Conservation (phyloP, 2,888 invertebrate species). For the Portevinia maculata region DNA sequence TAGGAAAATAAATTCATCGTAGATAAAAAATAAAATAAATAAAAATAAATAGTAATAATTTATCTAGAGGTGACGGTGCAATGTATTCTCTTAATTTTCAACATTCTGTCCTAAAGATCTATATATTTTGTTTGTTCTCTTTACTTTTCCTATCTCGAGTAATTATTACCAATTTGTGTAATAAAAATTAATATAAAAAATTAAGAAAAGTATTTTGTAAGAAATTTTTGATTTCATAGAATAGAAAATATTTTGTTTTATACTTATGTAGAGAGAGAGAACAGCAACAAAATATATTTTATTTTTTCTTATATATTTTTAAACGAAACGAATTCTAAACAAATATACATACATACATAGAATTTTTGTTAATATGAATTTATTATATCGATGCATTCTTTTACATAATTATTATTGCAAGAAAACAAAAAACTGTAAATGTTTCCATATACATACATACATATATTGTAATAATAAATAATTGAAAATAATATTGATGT, state of each 20-base stretch:
- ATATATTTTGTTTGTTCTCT: slow-evolving; percentile 18
- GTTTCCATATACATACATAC: slow-evolving; percentile 62
- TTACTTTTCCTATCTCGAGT: slow-evolving; percentile 22
- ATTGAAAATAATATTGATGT: slow-evolving; percentile 52
- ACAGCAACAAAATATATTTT: slow-evolving; percentile 41
- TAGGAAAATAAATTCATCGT: slow-evolving; percentile 68
- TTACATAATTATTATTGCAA: slow-evolving; percentile 46
- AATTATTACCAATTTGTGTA: slow-evolving; percentile 19
- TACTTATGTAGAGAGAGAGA: slow-evolving; percentile 25
- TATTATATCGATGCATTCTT: slow-evolving; percentile 62
- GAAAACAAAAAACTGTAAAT: slow-evolving; percentile 64
- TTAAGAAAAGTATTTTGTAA: slow-evolving; percentile 32
- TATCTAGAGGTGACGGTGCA: slow-evolving; percentile 76
- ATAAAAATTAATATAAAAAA: slow-evolving; percentile 4
- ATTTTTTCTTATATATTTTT: slow-evolving; percentile 48
- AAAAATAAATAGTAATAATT: slow-evolving; percentile 39
- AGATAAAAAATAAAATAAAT: slow-evolving; percentile 55
- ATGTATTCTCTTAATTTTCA: slow-evolving; percentile 71
- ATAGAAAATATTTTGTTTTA: slow-evolving; percentile 8
- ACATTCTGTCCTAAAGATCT: slow-evolving; percentile 68
- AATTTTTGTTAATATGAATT: slow-evolving; percentile 32
- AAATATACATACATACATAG: slow-evolving; percentile 17
- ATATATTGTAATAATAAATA: slow-evolving; percentile 72
- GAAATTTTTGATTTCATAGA: slow-evolving; percentile 29
- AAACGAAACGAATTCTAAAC: slow-evolving; percentile 45